Percentiles rank a stretch among this genome's conserved stretches.
phyloP scores from a whole-genome alignment of 2,113 vertebrate genomes.

The Anseranas semipalmata region DNA sequence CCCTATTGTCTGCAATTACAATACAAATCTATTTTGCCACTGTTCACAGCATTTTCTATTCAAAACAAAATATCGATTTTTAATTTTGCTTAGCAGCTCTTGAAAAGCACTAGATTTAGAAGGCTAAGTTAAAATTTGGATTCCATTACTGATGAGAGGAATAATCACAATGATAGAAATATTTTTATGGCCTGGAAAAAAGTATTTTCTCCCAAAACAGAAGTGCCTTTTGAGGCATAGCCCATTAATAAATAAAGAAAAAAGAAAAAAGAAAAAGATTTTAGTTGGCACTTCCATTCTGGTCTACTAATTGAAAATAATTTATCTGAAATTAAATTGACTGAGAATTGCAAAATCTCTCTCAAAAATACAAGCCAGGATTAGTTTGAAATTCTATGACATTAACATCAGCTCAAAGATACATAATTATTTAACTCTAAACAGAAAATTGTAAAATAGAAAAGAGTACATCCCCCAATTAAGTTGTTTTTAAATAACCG shows the following conservation, averaged over 20 bases:
- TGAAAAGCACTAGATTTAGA: slow-evolving; percentile 50
- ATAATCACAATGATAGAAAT: neutral
- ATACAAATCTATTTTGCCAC: slow-evolving; percentile 49
- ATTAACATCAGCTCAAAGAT: neutral
- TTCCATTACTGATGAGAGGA: neutral
- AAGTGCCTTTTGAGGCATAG: neutral
- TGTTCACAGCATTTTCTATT: slow-evolving; percentile 39
- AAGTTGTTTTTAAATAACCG: neutral
- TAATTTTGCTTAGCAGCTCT: slow-evolving; percentile 32
- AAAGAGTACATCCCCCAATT: neutral
- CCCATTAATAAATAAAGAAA: slow-evolving; percentile 11
- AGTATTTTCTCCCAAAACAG: slow-evolving; percentile 29
- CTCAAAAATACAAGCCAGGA: slow-evolving; percentile 20
- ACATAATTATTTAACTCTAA: neutral
- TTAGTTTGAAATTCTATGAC: neutral
- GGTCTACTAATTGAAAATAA: slow-evolving; percentile 7
- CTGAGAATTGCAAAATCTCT: neutral
- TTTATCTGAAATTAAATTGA: slow-evolving; percentile 7
- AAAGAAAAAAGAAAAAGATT: neutral
- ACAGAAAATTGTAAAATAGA: neutral
- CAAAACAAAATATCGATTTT: slow-evolving; percentile 58
- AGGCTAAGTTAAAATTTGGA: slow-evolving; percentile 19
- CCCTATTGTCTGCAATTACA: slow-evolving; percentile 49
- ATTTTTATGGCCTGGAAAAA: slow-evolving; percentile 39
- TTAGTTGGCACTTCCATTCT: slow-evolving; percentile 4